Percentiles rank a stretch among this genome's conserved stretches.
phyloP scores from a whole-genome alignment of 2,888 invertebrate species.

The Erebia palarica region DNA sequence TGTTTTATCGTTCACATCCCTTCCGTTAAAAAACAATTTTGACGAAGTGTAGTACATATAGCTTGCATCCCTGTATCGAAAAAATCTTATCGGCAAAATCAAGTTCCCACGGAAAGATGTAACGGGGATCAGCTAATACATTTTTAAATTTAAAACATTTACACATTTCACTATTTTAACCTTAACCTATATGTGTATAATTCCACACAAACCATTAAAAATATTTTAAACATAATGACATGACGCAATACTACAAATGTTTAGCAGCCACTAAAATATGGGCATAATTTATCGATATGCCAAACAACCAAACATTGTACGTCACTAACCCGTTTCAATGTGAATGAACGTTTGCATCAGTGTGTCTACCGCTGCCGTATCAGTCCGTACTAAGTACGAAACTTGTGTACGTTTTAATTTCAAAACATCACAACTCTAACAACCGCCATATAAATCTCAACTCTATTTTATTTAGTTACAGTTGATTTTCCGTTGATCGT shows the following conservation, averaged over 20 bases:
- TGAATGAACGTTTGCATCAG: slow-evolving; percentile 74
- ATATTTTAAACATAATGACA: slow-evolving; percentile 10
- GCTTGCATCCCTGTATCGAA: too few relatives aligned
- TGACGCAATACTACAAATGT: slow-evolving; percentile 18
- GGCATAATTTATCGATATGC: slow-evolving; percentile 17
- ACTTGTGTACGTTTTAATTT: slow-evolving; percentile 45
- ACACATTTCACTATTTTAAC: neutral
- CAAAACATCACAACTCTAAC: slow-evolving; percentile 49
- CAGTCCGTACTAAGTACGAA: slow-evolving; percentile 78
- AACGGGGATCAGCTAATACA: too few relatives aligned
- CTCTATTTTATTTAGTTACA: slow-evolving; percentile 12
- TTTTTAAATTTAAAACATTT: too few relatives aligned
- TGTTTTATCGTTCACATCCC: too few relatives aligned
- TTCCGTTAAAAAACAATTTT: too few relatives aligned
- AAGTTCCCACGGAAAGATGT: too few relatives aligned
- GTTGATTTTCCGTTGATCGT: slow-evolving; percentile 15
- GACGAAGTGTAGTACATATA: too few relatives aligned
- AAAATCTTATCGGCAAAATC: too few relatives aligned
- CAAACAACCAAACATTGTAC: slow-evolving; percentile 40
- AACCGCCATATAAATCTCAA: slow-evolving; percentile 22
- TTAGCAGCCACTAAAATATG: slow-evolving; percentile 10
- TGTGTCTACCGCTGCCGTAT: slow-evolving; percentile 65
- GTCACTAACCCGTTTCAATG: slow-evolving; percentile 59
- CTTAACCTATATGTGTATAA: slow-evolving; percentile 12
- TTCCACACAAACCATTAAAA: slow-evolving; percentile 1